A percentile compares a stretch with the other conserved stretches of the same genome.
Conservation (phyloP, 2,888 invertebrate genomes). For the Drosophila nigricruria region DNA sequence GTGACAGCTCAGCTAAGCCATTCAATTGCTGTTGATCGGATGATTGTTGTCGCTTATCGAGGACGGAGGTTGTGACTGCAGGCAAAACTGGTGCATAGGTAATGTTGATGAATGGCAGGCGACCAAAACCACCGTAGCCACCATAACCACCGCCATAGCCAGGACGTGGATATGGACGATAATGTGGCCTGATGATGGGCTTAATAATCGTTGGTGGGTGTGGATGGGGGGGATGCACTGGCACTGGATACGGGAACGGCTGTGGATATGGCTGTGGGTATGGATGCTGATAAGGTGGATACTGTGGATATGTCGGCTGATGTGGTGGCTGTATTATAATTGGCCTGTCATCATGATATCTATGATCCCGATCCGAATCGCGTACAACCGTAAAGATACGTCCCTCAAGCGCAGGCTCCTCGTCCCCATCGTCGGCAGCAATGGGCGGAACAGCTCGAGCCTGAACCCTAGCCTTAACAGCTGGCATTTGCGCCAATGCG, state of each 20-base stretch:
- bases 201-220: constrained; percentile 23
- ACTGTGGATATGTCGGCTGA: not conserved
- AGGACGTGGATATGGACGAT: constrained; percentile 1
- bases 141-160: not conserved
- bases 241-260: constrained; percentile 9
- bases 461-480: constrained; percentile 6
- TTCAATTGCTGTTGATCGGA: constrained; percentile 10
- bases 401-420: constrained; percentile 37
- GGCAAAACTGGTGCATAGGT: constrained; percentile 40
- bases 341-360: constrained; percentile 23
- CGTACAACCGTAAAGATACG: constrained; percentile 35
- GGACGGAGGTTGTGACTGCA: not conserved
- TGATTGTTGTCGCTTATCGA: accelerated
- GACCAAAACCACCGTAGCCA: not conserved
- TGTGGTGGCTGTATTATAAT: constrained; percentile 34
- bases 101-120: constrained; percentile 35
- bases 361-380: constrained; percentile 24
- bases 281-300: not conserved
- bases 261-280: not conserved
- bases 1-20: constrained; percentile 13
- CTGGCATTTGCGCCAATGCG: constrained; percentile 21
- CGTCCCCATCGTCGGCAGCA: constrained; percentile 10
- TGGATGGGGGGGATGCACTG: not conserved
- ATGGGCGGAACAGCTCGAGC: constrained; percentile 18
- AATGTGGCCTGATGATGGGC: constrained; percentile 23